Base-by-base conservation (phyloP, 2,113 vertebrate species). In the Equus przewalskii region DNA sequence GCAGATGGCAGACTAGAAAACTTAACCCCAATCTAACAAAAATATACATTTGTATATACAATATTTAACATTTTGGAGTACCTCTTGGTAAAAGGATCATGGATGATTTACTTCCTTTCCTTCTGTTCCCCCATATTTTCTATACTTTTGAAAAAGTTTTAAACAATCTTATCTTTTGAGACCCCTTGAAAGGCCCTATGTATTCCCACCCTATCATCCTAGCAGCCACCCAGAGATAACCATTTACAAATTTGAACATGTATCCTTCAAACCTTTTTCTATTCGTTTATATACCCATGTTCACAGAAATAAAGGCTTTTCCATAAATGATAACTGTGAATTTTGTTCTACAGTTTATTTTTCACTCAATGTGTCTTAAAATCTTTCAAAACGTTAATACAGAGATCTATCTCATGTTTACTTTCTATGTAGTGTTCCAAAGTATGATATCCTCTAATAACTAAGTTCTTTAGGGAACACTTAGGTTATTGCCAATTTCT, bases 111-210 rank as follows among this genome's bases (percentile, higher is more conserved):
- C 54, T 91, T 58, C 24, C 58, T 88, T 82, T 73, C 33, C 46
- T 81, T 96, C 36, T 79, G 10, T 91, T 26, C 22, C 33, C 33
- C 6, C 46, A 18, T 51, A 65, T 69, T 91, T 83, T 65, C n/a
- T 13, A 28, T 60, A 49, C 15, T 89, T 96, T 41, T 28, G 18
- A 21, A 73, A 56, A 92, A 84, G 26, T n/a, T 64, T 81, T 81
- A 49, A 73, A 91, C 44, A 88, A 65, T 33, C 30, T 75, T 81
- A 92, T 36, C 76, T 72, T 82, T 88, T 92, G 58, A 92, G 58
- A 22, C 54, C 9, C 7, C 54, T 21, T 51, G 10, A 86, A 75
- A 92, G 33, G 15, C 36, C 54, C 58, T 65, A 12, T 49, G 5
- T 92, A 41, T 83, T 46, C 8, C 33, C 49, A 73, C 12, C 16